Evolutionary conservation across 2,888 invertebrate genomes (phyloP), one percentile per base, ranked within the genome.

Genomic region (Phymatocera aterrima): DNA sequence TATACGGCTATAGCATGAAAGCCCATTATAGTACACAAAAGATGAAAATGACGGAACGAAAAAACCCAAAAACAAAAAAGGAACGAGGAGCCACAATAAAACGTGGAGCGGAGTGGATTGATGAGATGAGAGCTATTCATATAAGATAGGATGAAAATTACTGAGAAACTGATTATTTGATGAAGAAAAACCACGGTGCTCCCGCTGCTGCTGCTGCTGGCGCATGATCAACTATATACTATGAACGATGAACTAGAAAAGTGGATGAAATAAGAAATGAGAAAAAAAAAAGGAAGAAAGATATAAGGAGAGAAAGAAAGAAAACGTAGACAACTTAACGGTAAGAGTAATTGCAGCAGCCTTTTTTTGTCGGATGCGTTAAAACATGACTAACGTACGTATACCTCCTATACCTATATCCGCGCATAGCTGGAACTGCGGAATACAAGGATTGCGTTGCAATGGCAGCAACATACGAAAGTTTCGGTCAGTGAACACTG

Each of bases 401-500:
- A n/a, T n/a, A n/a, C n/a, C n/a, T n/a, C n/a, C n/a, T n/a, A n/a
- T n/a, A n/a, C n/a, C n/a, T n/a, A n/a, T n/a, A 64, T 64, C 61
- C 37, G 61, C 61, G 37, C 61, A 64, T n/a, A 37, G 61, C 61
- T 46, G 68, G 68, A 68, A 46, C 68, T n/a, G n/a, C n/a, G n/a
- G n/a, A n/a, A n/a, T n/a, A 46, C 43, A 28, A 68, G 68, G 68
- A 68, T 12, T 60, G 28, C 10, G 18, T 37, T 68, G 68, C 68
- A 24, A 24, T 5, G 10, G 24, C 24, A 8, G 21, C 21, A 61
- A 72, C 72, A 72, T 75, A 57, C 75, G 43, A 60, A 31, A 75
- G 78, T 74, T 46, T 74, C 74, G 78, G 72, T 78, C 78, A 78
- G 31, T 74, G 78, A 72, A 40, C 78, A 78, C 78, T 51, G 64